phyloP scores from a whole-genome alignment of 2,888 invertebrate species.

The Beris chalybata region DNA sequence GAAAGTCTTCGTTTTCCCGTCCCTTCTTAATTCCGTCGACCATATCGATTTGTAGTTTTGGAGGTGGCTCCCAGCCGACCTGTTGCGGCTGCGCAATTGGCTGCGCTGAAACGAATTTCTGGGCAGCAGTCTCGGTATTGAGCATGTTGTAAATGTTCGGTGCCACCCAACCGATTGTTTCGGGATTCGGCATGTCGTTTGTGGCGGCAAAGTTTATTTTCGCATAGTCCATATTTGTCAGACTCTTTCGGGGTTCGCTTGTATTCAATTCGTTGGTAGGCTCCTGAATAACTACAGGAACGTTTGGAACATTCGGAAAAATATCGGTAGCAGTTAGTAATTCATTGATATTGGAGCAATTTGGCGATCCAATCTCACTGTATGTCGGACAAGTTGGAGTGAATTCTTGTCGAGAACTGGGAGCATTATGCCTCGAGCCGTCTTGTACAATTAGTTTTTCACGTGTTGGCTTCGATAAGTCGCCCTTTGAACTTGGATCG shows the following conservation, averaged over 20 bases:
- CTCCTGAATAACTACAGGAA: slow-evolving; percentile 5
- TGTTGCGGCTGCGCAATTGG: slow-evolving; percentile 42
- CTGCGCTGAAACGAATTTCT: slow-evolving; percentile 18
- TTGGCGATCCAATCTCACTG: slow-evolving; percentile 19
- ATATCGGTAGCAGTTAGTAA: not conserved
- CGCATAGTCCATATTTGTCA: slow-evolving; percentile 2
- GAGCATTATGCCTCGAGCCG: not conserved
- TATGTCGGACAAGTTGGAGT: slow-evolving; percentile 20
- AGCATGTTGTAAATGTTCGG: slow-evolving; percentile 36
- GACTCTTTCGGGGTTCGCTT: not conserved
- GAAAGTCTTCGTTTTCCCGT: slow-evolving; percentile 39
- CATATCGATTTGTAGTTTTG: slow-evolving; percentile 50
- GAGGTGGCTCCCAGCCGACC: slow-evolving; percentile 49
- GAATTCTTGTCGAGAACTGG: slow-evolving; percentile 22
- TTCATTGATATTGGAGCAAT: slow-evolving; percentile 18
- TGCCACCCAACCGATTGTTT: slow-evolving; percentile 36
- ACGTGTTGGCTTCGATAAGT: not conserved
- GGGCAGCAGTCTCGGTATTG: slow-evolving; percentile 28
- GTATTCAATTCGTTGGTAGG: slow-evolving; percentile 14
- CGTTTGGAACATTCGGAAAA: slow-evolving; percentile 20
- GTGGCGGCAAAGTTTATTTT: slow-evolving; percentile 6
- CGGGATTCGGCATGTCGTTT: slow-evolving; percentile 24
- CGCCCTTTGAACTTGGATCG: slow-evolving; percentile 1
- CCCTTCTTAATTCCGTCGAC: slow-evolving; percentile 46
- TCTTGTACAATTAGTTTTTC: slow-evolving; percentile 2